These are phyloP conservation scores for Sebastes diaconus DNA, from an alignment of 2,797 vertebrate species.

Conservation along the genomic window DNA sequence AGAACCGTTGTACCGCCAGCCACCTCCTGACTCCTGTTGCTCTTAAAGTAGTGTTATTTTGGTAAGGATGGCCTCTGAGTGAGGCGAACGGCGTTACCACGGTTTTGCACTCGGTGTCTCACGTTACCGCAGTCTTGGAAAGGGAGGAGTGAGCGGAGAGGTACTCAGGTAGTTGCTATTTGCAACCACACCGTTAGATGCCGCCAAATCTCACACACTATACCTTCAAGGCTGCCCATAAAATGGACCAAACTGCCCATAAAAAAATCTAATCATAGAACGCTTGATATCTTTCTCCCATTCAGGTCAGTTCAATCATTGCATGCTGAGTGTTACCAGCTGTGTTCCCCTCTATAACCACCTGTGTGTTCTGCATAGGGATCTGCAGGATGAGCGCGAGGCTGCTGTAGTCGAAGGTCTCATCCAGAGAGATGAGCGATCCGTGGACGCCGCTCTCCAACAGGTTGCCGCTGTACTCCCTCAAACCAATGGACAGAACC, in stretches of 20 bases:
- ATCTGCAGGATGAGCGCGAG: slow-evolving; percentile 95
- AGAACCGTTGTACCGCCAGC: too few relatives aligned
- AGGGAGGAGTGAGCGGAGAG: too few relatives aligned
- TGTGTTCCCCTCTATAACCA: slow-evolving; percentile 46
- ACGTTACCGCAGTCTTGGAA: too few relatives aligned
- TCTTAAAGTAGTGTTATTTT: too few relatives aligned
- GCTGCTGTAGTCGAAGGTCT: slow-evolving; percentile 95
- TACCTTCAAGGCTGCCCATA: background rate
- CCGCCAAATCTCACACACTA: too few relatives aligned
- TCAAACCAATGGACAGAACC: slow-evolving; percentile 93
- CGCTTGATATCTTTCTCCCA: background rate
- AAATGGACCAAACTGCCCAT: background rate
- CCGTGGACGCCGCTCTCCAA: slow-evolving; percentile 93
- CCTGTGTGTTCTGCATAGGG: slow-evolving; percentile 98
- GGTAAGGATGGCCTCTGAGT: too few relatives aligned
- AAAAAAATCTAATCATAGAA: background rate
- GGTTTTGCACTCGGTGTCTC: too few relatives aligned
- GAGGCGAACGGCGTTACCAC: too few relatives aligned
- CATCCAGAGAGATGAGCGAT: slow-evolving; percentile 90
- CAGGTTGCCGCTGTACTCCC: slow-evolving; percentile 92
- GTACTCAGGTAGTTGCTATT: too few relatives aligned
- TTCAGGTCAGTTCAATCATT: background rate
- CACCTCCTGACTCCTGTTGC: too few relatives aligned
- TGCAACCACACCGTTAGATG: too few relatives aligned
- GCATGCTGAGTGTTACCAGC: background rate